Evolutionary conservation across 2,888 invertebrate species (phyloP).

Genomic region (Ceratothoa steindachneri): DNA sequence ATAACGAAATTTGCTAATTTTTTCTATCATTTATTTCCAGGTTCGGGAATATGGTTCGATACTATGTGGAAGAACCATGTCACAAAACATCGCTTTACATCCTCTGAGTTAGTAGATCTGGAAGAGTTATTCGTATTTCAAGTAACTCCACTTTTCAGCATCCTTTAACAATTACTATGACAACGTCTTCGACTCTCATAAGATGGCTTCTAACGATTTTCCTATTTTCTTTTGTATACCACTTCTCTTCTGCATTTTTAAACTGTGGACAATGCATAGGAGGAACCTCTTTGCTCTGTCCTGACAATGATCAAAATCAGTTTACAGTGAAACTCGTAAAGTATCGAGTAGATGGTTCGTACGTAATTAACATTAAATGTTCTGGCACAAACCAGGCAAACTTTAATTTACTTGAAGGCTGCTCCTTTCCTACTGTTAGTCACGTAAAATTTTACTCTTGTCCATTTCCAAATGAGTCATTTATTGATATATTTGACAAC

Average conservation of each 20-base stretch:
- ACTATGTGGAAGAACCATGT: no score
- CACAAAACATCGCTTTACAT: no score
- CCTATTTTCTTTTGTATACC: no score
- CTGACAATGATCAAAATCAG: background rate
- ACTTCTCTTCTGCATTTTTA: background rate
- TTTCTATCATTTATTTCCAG: no score
- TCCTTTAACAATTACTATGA: no score
- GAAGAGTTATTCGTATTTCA: no score
- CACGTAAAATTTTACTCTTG: slow-evolving; percentile 13
- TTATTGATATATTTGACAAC: background rate
- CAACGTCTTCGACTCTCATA: no score
- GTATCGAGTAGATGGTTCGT: background rate
- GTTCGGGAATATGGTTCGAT: no score
- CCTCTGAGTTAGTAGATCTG: no score
- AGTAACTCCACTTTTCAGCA: no score
- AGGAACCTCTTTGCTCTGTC: background rate
- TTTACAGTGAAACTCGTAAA: background rate
- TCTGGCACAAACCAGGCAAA: background rate
- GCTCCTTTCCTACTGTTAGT: slow-evolving; percentile 8
- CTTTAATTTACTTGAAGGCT: slow-evolving; percentile 3
- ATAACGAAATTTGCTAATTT: no score
- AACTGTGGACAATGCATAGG: background rate
- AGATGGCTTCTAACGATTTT: no score
- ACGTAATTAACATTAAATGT: background rate
- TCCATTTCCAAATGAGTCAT: slow-evolving; percentile 12